Percentiles rank a stretch among this genome's conserved stretches.
Conservation (phyloP, 2,888 invertebrate genomes). For the Sympetrum striolatum region DNA sequence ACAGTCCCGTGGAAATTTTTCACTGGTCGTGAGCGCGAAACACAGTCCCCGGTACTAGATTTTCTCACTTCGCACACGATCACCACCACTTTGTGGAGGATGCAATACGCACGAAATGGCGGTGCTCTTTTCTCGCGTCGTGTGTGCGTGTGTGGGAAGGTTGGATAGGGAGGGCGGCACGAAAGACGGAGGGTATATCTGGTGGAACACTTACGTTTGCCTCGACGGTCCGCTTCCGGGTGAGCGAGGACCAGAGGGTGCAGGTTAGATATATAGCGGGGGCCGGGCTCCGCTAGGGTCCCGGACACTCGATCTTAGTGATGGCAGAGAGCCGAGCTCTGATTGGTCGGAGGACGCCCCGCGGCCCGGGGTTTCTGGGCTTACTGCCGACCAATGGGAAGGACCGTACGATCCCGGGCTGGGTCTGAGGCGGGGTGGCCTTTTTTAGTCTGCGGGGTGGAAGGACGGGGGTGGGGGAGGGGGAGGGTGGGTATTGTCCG, state of each 20-base stretch:
- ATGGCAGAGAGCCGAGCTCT: neutral
- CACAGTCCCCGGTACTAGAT: neutral
- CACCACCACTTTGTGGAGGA: conserved; percentile 9
- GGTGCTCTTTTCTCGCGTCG: neutral
- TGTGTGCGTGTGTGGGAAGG: neutral
- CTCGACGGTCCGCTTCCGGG: conserved; percentile 43
- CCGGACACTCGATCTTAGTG: conserved; percentile 42
- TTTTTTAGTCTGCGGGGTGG: conserved; percentile 44
- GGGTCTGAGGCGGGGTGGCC: conserved; percentile 37
- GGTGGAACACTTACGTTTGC: conserved; percentile 29
- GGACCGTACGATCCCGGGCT: neutral
- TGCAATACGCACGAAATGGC: neutral
- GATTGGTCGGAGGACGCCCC: neutral
- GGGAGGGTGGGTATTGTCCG: neutral
- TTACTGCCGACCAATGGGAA: neutral
- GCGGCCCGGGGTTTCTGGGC: conserved; percentile 8
- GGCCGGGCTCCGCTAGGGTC: neutral
- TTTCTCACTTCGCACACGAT: conserved; percentile 22
- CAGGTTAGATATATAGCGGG: conserved; percentile 33
- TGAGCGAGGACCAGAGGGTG: conserved; percentile 13
- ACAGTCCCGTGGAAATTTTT: neutral
- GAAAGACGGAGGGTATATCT: conserved; percentile 17
- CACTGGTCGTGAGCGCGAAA: neutral
- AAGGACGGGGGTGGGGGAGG: conserved; percentile 32
- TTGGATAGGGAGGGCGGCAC: neutral